phyloP scores from a whole-genome alignment of 2,888 invertebrate species.

The Chloroclystis v-ata region DNA sequence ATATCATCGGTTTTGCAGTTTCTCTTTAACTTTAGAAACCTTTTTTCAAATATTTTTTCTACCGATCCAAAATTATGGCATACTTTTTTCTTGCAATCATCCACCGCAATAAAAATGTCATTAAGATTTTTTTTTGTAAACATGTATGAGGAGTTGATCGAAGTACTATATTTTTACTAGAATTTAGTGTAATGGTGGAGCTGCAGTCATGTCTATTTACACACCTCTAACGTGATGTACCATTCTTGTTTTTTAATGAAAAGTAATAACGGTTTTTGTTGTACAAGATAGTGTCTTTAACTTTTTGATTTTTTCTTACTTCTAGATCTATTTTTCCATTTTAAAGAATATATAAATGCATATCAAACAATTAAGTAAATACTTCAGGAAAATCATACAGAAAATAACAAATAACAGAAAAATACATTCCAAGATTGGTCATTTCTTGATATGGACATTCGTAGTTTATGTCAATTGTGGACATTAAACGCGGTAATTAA shows the following conservation, averaged over 20 bases:
- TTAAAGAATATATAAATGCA: no score
- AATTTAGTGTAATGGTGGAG: constrained; percentile 7
- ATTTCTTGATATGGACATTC: no score
- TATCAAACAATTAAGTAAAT: no score
- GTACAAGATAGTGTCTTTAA: constrained; percentile 3
- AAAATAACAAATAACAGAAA: no score
- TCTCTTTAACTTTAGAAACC: constrained; percentile 12
- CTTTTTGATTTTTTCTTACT: constrained; percentile 10
- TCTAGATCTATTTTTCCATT: no score
- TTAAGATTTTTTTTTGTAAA: constrained; percentile 1
- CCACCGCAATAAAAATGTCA: constrained; percentile 8
- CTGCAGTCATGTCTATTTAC: constrained; percentile 6
- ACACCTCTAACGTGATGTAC: constrained; percentile 9
- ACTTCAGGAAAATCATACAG: no score
- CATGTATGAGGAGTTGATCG: constrained; percentile 6
- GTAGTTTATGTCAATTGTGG: no score
- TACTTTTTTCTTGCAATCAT: constrained; percentile 8
- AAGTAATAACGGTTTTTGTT: constrained; percentile 5
- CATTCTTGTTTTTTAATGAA: constrained; percentile 4
- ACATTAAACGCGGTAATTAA: no score
- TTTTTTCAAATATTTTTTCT: constrained; percentile 10
- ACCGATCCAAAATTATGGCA: constrained; percentile 10
- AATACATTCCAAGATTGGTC: no score
- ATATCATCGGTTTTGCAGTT: constrained; percentile 8
- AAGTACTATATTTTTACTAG: constrained; percentile 1